Conservation (phyloP, 2,113 vertebrate genomes). For the Psilopogon haemacephalus region DNA sequence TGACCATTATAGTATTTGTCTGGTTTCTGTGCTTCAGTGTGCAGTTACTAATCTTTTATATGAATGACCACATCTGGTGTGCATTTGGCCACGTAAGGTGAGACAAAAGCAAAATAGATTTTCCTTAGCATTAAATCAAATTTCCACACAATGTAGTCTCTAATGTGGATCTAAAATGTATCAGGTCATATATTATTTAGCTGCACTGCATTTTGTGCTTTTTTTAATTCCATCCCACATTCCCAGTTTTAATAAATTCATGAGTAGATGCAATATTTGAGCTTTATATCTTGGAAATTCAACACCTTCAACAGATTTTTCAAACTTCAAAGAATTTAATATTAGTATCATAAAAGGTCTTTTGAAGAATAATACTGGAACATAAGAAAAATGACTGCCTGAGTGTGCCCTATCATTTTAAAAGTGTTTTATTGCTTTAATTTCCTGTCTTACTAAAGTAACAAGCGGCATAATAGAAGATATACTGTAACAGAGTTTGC, state of each 20-base stretch:
- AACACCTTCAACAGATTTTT: conserved; percentile 77
- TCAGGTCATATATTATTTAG: conserved; percentile 79
- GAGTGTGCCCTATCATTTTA: conserved; percentile 75
- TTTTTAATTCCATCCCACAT: conserved; percentile 64
- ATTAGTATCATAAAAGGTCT: conserved; percentile 79
- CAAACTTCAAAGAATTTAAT: conserved; percentile 80
- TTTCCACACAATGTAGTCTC: conserved; percentile 71
- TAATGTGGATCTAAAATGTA: conserved; percentile 74
- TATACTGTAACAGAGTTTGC: conserved; percentile 76
- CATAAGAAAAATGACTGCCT: conserved; percentile 79
- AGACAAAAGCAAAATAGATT: conserved; percentile 80
- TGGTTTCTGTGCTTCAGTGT: conserved; percentile 39
- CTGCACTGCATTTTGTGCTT: conserved; percentile 58
- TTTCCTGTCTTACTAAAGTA: conserved; percentile 85
- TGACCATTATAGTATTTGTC: conserved; percentile 73
- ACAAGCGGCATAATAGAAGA: conserved; percentile 78
- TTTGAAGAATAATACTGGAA: conserved; percentile 80
- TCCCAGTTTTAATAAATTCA: conserved; percentile 78
- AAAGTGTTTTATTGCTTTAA: conserved; percentile 85
- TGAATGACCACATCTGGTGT: conserved; percentile 75
- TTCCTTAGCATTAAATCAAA: conserved; percentile 76
- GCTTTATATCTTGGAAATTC: conserved; percentile 75
- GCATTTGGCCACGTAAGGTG: conserved; percentile 76
- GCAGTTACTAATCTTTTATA: conserved; percentile 68
- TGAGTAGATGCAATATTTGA: conserved; percentile 73